phyloP scores from a whole-genome alignment of 2,888 invertebrate genomes.

The Anarsia innoxiella region DNA sequence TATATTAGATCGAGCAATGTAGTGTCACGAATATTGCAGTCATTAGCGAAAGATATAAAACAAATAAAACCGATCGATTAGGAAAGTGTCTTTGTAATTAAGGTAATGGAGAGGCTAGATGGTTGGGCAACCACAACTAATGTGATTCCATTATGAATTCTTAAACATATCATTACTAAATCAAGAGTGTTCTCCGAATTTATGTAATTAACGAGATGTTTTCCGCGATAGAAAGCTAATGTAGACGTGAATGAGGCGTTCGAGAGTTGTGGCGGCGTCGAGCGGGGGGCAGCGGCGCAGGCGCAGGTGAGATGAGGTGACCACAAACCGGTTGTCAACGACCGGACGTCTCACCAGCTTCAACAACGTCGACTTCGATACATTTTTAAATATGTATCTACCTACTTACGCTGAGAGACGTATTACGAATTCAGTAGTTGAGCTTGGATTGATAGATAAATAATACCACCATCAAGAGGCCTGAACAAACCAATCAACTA shows the following conservation, averaged over 20 bases:
- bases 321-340: conserved; percentile 55
- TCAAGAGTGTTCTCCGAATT: conserved; percentile 19
- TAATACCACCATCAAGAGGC: too few relatives aligned
- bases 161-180: conserved; percentile 7
- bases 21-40: too few relatives aligned
- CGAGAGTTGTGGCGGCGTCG: conserved; percentile 28
- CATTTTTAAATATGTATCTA: not conserved
- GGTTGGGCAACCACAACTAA: conserved; percentile 10
- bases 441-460: too few relatives aligned
- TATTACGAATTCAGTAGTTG: not conserved
- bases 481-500: too few relatives aligned
- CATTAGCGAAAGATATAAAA: too few relatives aligned
- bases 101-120: not conserved
- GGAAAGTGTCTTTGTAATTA: conserved; percentile 9
- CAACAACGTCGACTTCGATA: conserved; percentile 4
- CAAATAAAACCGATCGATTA: too few relatives aligned
- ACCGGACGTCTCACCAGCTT: conserved; percentile 37
- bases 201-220: conserved; percentile 34
- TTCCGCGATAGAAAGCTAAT: conserved; percentile 56
- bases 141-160: conserved; percentile 3
- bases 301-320: conserved; percentile 45
- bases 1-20: too few relatives aligned
- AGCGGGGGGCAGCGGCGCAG: conserved; percentile 20
- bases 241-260: conserved; percentile 48
- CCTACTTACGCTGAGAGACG: not conserved